phyloP scores from a whole-genome alignment of 2,888 invertebrate species.

The Vesta saturnalis region DNA sequence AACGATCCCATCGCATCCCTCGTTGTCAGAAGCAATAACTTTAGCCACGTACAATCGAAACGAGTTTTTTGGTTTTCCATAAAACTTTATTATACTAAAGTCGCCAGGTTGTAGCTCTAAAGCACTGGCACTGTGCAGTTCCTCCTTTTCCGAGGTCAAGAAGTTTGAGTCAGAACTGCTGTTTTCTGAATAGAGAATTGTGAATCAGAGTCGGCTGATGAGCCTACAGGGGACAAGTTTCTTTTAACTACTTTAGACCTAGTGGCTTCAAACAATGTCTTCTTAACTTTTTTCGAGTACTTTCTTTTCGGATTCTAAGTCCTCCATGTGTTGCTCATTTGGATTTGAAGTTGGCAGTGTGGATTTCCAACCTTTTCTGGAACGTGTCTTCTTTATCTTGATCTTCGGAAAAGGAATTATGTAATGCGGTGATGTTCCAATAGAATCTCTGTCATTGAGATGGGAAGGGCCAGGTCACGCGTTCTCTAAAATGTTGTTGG shows the following conservation, averaged over 20 bases:
- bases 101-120: background rate
- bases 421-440: background rate
- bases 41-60: too few relatives aligned
- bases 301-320: background rate
- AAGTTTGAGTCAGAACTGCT: background rate
- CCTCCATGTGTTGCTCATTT: background rate
- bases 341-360: background rate
- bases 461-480: too few relatives aligned
- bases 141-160: background rate
- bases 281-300: background rate
- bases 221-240: background rate
- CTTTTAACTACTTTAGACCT: background rate
- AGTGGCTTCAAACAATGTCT: background rate
- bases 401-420: background rate
- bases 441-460: too few relatives aligned
- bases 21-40: too few relatives aligned
- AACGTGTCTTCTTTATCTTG: background rate
- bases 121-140: background rate
- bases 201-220: background rate
- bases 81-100: background rate
- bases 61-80: background rate
- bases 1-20: too few relatives aligned
- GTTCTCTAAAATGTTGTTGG: too few relatives aligned
- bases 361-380: background rate
- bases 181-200: background rate